Evolutionary conservation across 2,797 vertebrate species (phyloP).

Genomic region (Xenops minutus): DNA sequence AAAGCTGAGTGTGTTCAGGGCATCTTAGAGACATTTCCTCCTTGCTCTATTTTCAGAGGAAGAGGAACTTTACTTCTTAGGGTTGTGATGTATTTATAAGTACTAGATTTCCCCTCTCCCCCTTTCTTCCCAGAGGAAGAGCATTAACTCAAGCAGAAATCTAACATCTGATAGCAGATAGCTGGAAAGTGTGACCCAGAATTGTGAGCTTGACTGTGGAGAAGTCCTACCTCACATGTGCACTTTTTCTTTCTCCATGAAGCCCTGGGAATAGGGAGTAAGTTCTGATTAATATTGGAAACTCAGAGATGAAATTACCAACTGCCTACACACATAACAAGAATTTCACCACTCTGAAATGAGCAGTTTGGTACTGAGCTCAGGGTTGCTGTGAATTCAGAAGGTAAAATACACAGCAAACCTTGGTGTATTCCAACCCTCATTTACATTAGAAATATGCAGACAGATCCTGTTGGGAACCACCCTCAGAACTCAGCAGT

Average conservation of each 20-base stretch:
- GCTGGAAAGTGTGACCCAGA: not conserved
- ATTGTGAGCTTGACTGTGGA: not conserved
- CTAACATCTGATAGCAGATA: not conserved
- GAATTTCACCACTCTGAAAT: not conserved
- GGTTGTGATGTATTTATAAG: not conserved
- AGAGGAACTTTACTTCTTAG: not conserved
- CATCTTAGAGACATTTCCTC: not conserved
- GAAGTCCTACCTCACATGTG: not conserved
- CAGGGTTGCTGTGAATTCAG: not conserved
- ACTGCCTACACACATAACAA: not conserved
- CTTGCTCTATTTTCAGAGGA: not conserved
- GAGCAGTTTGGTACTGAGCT: not conserved
- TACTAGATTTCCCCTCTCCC: not conserved
- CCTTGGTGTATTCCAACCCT: not conserved
- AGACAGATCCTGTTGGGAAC: not conserved
- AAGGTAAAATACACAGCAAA: not conserved
- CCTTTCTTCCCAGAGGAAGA: not conserved
- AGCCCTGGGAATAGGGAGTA: not conserved
- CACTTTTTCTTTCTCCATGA: not conserved
- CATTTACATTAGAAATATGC: not conserved
- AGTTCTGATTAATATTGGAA: constrained; percentile 3
- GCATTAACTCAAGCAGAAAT: not conserved
- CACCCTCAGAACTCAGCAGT: not conserved
- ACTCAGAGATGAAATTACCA: not conserved
- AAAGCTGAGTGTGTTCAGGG: not conserved